These are phyloP conservation scores for Noturus placidus DNA, from an alignment of 2,113 vertebrate genomes.

Conservation along the genomic window DNA sequence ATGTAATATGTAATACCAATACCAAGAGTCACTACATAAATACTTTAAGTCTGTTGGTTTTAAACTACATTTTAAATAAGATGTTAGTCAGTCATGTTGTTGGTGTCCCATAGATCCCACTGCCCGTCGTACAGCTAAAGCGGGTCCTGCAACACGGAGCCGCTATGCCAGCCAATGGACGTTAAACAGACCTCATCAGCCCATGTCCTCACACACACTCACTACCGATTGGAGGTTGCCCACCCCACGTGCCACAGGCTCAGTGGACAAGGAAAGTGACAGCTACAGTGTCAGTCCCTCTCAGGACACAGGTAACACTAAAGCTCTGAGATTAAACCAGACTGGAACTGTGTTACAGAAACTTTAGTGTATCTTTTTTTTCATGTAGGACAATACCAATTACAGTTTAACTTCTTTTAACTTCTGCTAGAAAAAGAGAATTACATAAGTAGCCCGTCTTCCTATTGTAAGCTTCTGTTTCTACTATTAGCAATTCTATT, in stretches of 20 bases:
- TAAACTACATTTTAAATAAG: neutral
- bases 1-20: neutral
- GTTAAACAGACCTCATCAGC: constrained; percentile 94
- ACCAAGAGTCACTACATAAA: neutral
- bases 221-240: constrained; percentile 98
- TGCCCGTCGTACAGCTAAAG: constrained; percentile 93
- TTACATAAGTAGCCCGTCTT: neutral
- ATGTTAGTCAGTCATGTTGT: constrained; percentile 5
- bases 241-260: constrained; percentile 88
- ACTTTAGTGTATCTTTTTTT: neutral
- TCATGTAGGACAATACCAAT: neutral
- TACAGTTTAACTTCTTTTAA: neutral
- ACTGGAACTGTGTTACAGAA: neutral
- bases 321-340: neutral
- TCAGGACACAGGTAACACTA: constrained; percentile 90
- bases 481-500: neutral
- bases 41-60: neutral
- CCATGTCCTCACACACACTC: constrained; percentile 94
- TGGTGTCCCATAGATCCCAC: constrained; percentile 81
- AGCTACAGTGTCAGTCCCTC: constrained; percentile 99
- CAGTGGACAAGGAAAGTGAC: constrained; percentile 97
- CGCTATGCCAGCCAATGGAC: constrained; percentile 99
- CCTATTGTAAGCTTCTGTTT: neutral
- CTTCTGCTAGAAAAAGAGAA: neutral
- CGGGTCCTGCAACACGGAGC: constrained; percentile 87